Percentiles rank a stretch among this genome's conserved stretches.
phyloP scores from a whole-genome alignment of 2,797 vertebrate species.

The Oreortyx pictus region DNA sequence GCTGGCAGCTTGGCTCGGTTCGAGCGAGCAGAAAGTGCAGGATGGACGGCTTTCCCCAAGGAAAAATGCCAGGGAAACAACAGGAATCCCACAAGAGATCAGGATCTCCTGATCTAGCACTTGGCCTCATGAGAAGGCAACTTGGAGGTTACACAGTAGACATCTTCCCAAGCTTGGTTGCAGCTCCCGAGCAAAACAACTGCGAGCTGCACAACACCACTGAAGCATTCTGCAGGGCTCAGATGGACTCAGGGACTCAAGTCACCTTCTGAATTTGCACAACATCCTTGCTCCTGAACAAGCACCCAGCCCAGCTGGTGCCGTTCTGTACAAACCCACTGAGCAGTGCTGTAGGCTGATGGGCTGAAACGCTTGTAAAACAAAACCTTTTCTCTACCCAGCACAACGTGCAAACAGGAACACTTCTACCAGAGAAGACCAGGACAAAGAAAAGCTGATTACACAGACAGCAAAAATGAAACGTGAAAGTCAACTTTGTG shows the following conservation, averaged over 20 bases:
- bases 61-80: neutral
- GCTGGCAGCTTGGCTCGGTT: neutral
- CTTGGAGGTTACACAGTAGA: neutral
- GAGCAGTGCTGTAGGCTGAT: neutral
- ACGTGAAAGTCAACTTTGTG: neutral
- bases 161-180: neutral
- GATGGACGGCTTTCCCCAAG: rapidly evolving
- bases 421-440: neutral
- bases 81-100: neutral
- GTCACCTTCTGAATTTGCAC: neutral
- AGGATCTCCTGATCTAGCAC: neutral
- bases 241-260: neutral
- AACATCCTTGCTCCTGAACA: neutral
- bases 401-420: neutral
- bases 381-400: neutral
- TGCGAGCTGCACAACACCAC: neutral
- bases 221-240: neutral
- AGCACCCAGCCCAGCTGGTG: neutral
- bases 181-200: neutral
- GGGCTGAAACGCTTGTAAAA: neutral
- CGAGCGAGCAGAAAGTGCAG: neutral
- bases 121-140: neutral
- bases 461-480: neutral
- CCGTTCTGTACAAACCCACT: neutral
- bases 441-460: neutral